A percentile compares a stretch with the other conserved stretches of the same genome.
phyloP scores from a whole-genome alignment of 1,140 invertebrate genomes.

The Diabrotica virgifera region DNA sequence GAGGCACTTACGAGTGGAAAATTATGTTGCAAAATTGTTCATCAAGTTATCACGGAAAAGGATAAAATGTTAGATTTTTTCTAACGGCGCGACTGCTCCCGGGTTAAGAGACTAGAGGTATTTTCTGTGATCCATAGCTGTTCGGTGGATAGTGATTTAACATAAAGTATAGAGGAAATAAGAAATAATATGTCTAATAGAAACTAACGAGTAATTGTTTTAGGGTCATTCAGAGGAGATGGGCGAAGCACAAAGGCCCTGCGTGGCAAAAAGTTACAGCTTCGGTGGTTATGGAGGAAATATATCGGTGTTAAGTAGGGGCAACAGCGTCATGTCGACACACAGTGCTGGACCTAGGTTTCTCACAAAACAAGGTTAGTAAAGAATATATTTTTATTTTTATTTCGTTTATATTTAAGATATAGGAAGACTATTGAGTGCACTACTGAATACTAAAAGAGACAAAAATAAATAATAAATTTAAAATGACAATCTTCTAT shows the following conservation, averaged over 20 bases:
- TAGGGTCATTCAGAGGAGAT: constrained; percentile 59
- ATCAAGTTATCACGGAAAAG: too few species aligned
- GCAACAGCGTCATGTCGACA: constrained; percentile 47
- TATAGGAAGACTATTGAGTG: too few species aligned
- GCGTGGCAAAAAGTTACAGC: constrained; percentile 80
- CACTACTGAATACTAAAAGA: too few species aligned
- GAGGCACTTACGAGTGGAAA: too few species aligned
- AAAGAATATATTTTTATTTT: background rate
- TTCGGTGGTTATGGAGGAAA: constrained; percentile 74
- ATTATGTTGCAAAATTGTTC: too few species aligned
- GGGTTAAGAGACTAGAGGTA: background rate
- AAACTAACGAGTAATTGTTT: background rate
- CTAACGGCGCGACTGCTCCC: too few species aligned
- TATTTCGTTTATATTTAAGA: too few species aligned
- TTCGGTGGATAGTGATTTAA: too few species aligned
- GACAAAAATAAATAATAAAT: too few species aligned
- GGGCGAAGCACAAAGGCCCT: constrained; percentile 54
- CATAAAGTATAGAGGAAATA: background rate
- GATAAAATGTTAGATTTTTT: too few species aligned
- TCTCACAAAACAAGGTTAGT: constrained; percentile 70
- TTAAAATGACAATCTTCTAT: too few species aligned
- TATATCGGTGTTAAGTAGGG: constrained; percentile 45
- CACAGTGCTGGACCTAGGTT: constrained; percentile 54
- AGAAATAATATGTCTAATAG: background rate
- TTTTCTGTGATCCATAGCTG: too few species aligned